Evolutionary conservation across 2,113 vertebrate genomes (phyloP).

Genomic region (Muntiacus muntjak): DNA sequence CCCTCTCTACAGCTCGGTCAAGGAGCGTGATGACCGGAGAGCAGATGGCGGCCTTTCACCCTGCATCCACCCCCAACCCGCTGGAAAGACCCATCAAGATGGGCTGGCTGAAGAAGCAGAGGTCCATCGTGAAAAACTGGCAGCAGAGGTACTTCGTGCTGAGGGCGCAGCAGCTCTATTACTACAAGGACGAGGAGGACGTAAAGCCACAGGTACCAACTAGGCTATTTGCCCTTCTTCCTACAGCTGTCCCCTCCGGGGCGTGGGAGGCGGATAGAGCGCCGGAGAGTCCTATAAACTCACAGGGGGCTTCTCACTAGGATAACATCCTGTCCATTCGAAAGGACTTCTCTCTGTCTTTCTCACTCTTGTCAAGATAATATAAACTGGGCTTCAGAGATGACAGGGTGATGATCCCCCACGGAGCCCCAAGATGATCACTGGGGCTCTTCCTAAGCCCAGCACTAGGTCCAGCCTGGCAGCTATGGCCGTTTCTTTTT

Average conservation of each 20-base stretch:
- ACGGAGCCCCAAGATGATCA: not conserved
- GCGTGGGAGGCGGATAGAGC: accelerated
- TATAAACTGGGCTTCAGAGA: not conserved
- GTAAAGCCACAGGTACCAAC: slow-evolving; percentile 85
- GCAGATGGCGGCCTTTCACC: slow-evolving; percentile 49
- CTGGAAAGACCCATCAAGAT: slow-evolving; percentile 90
- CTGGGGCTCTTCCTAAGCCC: not conserved
- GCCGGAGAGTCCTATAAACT: accelerated
- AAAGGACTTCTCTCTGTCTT: not conserved
- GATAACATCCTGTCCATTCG: not conserved
- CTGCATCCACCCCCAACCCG: slow-evolving; percentile 57
- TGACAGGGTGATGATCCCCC: not conserved
- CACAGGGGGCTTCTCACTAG: not conserved
- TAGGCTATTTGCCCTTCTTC: not conserved
- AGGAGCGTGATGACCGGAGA: slow-evolving; percentile 90
- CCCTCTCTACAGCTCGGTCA: slow-evolving; percentile 85
- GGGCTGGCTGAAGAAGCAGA: slow-evolving; percentile 96
- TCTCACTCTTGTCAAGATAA: not conserved
- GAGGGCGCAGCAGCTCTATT: slow-evolving; percentile 87
- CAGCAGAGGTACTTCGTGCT: slow-evolving; percentile 93
- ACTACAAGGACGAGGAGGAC: slow-evolving; percentile 95
- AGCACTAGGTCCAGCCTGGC: not conserved
- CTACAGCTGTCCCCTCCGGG: not conserved
- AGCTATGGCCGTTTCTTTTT: not conserved
- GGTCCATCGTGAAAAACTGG: slow-evolving; percentile 96